Evolutionary conservation across 2,888 invertebrate genomes (phyloP), one percentile per base, ranked within the genome.

Genomic region (Fissipunctia ypsillon): DNA sequence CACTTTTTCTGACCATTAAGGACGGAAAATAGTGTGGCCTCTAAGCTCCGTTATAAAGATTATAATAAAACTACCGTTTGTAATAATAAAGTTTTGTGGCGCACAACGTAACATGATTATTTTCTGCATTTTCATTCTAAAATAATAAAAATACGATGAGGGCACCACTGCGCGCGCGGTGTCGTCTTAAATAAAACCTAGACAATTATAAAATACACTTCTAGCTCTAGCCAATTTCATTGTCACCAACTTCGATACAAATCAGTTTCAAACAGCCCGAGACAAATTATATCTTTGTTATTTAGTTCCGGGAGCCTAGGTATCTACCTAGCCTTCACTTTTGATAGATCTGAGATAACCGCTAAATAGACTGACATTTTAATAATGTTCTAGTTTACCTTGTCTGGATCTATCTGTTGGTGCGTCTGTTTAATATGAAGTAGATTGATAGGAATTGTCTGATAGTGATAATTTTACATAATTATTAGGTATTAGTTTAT

Each of bases 301-400:
- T 19, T 12, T 3, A 54, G 81, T 83, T 81, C 84, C 81, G 81
- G 72, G 84, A 73, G 35, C 16, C 73, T 63, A 59, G 60, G 16
- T 43, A 41, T 22, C 25, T 25, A 31, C 16, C 14, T 41, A 59
- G 65, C 78, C 73, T 84, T 84, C 74, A 81, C 70, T 84, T 64
- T 68, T 76, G 71, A 81, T 81, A 78, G 64, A 71, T 68, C 67
- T 75, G 31, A 81, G 78, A 78, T 82, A 69, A 65, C 50, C 0
- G 64, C 45, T 60, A 84, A 12, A 63, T 50, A 74, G 31, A 38
- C 63, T 73, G 84, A 72, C 74, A 82, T 83, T 83, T 81, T 48
- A 81, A 81, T 83, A 84, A 83, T 81, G 85, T 69, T 35, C 84
- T 72, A 52, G 83, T 84, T 84, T 69, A 78, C 83, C 83, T 83